Conservation (phyloP, 2,888 invertebrate species). For the Cheilosia vulpina region DNA sequence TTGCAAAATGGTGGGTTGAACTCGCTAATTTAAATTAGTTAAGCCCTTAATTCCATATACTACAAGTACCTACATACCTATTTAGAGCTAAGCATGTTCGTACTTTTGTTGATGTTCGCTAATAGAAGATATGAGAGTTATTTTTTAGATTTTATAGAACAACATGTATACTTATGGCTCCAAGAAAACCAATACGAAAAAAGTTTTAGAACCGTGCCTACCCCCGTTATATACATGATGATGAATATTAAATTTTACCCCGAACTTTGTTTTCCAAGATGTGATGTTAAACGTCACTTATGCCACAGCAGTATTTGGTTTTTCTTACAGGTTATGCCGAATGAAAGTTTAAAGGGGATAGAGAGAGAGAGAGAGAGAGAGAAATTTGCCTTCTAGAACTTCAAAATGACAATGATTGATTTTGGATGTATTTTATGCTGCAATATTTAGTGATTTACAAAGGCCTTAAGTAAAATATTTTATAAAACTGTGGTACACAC, state of each 20-base stretch:
- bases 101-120: conserved; percentile 12
- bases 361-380: too few relatives aligned
- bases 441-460: too few relatives aligned
- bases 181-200: not conserved
- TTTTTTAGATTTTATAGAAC: not conserved
- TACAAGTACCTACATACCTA: conserved; percentile 9
- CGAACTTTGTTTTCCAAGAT: not conserved
- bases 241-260: not conserved
- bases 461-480: too few relatives aligned
- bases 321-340: not conserved
- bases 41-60: conserved; percentile 48
- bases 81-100: not conserved
- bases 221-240: not conserved
- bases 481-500: too few relatives aligned
- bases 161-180: not conserved
- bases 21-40: conserved; percentile 72
- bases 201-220: not conserved
- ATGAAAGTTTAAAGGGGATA: not conserved
- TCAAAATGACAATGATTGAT: too few relatives aligned
- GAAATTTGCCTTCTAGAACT: too few relatives aligned
- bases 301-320: not conserved
- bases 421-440: too few relatives aligned
- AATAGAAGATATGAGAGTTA: not conserved
- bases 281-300: not conserved
- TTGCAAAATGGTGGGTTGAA: conserved; percentile 74